Conservation (phyloP, 2,888 invertebrate genomes). For the Odontocerum albicorne region DNA sequence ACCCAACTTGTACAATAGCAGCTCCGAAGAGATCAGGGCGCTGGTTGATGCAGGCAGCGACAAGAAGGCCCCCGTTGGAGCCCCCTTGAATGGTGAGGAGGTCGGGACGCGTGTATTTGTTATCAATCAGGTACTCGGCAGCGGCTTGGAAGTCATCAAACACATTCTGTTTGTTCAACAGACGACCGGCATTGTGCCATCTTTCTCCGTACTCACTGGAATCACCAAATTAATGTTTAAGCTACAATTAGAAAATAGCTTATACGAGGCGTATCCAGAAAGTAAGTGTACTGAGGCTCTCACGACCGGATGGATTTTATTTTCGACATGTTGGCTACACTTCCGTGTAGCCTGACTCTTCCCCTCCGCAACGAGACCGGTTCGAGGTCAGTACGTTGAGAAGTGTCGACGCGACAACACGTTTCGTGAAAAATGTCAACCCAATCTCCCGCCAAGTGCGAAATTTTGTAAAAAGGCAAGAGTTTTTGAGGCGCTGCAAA, state of each 20-base stretch:
- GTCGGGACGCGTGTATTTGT: slow-evolving; percentile 75
- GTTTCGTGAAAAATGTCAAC: too few species aligned
- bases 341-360: too few species aligned
- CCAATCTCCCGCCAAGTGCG: too few species aligned
- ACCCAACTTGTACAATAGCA: slow-evolving; percentile 94
- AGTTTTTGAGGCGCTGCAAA: too few species aligned
- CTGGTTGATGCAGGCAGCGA: slow-evolving; percentile 94
- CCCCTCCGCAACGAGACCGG: too few species aligned
- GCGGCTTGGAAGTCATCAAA: slow-evolving; percentile 96
- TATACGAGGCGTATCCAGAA: too few species aligned
- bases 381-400: too few species aligned
- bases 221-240: background rate
- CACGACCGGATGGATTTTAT: too few species aligned
- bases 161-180: slow-evolving; percentile 93
- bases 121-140: slow-evolving; percentile 80
- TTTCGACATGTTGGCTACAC: too few species aligned
- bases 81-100: slow-evolving; percentile 90
- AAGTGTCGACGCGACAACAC: too few species aligned
- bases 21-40: slow-evolving; percentile 93
- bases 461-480: too few species aligned
- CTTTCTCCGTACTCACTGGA: slow-evolving; percentile 92
- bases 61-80: slow-evolving; percentile 96
- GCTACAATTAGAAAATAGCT: background rate
- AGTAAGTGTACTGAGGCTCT: too few species aligned
- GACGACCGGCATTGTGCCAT: slow-evolving; percentile 94